phyloP scores from a whole-genome alignment of 2,797 vertebrate genomes.

The Lophotriccus pileatus region DNA sequence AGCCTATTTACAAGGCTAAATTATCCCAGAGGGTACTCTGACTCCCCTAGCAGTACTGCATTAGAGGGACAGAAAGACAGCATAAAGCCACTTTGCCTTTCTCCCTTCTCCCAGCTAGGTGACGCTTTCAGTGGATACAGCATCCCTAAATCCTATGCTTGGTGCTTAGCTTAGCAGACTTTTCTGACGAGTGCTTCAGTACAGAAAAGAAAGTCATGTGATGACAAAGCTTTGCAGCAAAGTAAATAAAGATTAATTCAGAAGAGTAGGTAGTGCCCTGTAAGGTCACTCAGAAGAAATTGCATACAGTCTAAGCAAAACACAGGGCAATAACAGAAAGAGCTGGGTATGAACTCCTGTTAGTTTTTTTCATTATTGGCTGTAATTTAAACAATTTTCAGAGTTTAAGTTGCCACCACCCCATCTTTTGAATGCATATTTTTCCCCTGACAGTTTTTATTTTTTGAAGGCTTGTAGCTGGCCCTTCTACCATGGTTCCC shows the following conservation, averaged over 20 bases:
- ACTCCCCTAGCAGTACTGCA: neutral
- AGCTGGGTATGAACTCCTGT: neutral
- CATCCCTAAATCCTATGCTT: neutral
- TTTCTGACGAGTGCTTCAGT: neutral
- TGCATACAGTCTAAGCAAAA: neutral
- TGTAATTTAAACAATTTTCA: neutral
- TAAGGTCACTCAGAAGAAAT: slow-evolving; percentile 9
- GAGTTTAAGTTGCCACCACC: neutral
- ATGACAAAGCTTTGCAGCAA: slow-evolving; percentile 20
- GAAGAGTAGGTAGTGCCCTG: neutral
- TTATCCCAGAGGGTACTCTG: neutral
- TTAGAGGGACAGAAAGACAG: neutral
- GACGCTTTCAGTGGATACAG: neutral
- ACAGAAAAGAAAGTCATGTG: neutral
- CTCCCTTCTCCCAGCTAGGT: neutral
- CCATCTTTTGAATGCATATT: neutral
- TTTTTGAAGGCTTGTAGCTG: neutral
- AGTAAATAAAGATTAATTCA: slow-evolving; percentile 54
- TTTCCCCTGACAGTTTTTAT: neutral
- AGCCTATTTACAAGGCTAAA: neutral
- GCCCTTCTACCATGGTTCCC: neutral
- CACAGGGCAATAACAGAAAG: neutral
- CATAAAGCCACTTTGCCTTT: neutral
- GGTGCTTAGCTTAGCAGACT: neutral
- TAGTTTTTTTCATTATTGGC: neutral